These are phyloP conservation scores for Pachyramphus minor DNA, from an alignment of 2,113 vertebrate species.

Conservation along the genomic window DNA sequence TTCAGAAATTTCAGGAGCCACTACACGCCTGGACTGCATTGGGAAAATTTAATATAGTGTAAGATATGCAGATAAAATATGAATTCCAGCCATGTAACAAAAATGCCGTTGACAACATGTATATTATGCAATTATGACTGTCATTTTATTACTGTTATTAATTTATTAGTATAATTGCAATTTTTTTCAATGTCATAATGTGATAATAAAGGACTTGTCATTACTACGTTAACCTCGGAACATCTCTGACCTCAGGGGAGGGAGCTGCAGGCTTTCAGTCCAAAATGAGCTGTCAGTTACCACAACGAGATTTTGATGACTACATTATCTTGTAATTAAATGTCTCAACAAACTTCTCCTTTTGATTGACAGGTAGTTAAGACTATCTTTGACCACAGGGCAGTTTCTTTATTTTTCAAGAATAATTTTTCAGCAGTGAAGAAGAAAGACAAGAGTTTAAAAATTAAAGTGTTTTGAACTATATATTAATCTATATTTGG, in stretches of 20 bases:
- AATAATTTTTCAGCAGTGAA: constrained; percentile 67
- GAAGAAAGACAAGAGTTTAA: constrained; percentile 59
- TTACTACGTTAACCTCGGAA: constrained; percentile 78
- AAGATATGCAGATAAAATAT: constrained; percentile 71
- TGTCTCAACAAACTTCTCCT: constrained; percentile 81
- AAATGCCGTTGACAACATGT: constrained; percentile 79
- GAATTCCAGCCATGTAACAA: constrained; percentile 75
- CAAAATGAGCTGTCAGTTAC: constrained; percentile 84
- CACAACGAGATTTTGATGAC: constrained; percentile 79
- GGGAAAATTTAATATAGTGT: constrained; percentile 47
- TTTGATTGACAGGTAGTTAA: constrained; percentile 84
- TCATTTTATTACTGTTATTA: constrained; percentile 84
- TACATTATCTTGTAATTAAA: constrained; percentile 87
- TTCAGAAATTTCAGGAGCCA: constrained; percentile 38
- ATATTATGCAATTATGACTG: constrained; percentile 81
- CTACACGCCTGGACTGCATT: neutral
- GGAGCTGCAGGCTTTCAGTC: constrained; percentile 74
- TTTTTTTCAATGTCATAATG: constrained; percentile 81
- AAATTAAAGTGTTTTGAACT: constrained; percentile 67
- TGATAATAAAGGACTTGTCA: constrained; percentile 84
- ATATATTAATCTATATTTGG: constrained; percentile 66
- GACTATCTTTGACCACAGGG: constrained; percentile 82
- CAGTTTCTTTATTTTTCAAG: constrained; percentile 79
- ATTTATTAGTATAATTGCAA: constrained; percentile 83
- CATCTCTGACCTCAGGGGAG: constrained; percentile 79